A percentile compares a stretch with the other conserved stretches of the same genome.
phyloP scores from a whole-genome alignment of 2,888 invertebrate genomes.

The Acanthosepion lycidas region DNA sequence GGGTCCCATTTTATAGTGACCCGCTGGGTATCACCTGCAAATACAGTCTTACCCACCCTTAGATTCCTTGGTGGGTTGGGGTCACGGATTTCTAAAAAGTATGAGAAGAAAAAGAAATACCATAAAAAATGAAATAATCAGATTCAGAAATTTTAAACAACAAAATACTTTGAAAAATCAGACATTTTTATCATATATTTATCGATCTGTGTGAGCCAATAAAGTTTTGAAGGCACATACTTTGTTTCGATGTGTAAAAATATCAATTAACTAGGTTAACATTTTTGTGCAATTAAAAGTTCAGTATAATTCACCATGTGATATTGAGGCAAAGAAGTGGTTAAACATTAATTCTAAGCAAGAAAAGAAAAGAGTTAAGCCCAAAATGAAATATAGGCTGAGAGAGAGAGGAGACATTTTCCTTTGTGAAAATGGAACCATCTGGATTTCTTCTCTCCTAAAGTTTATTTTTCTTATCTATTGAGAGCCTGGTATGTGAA shows the following conservation, averaged over 20 bases:
- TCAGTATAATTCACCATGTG: no score
- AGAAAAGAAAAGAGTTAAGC: no score
- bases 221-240: background rate
- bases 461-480: no score
- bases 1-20: constrained; percentile 41
- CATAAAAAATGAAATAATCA: background rate
- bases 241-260: background rate
- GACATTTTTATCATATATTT: background rate
- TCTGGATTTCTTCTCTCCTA: no score
- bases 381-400: no score
- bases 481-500: no score
- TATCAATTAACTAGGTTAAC: no score
- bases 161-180: background rate
- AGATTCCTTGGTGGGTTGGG: constrained; percentile 41
- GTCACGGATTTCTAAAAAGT: constrained; percentile 14
- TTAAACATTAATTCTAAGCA: no score
- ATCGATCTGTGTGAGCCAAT: background rate
- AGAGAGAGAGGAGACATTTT: no score
- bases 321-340: no score
- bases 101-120: background rate
- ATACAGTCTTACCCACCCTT: background rate
- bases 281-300: no score
- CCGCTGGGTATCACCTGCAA: background rate
- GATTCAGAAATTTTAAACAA: background rate
- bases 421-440: no score